phyloP scores from a whole-genome alignment of 2,888 invertebrate genomes.

The Xestia ashworthii region DNA sequence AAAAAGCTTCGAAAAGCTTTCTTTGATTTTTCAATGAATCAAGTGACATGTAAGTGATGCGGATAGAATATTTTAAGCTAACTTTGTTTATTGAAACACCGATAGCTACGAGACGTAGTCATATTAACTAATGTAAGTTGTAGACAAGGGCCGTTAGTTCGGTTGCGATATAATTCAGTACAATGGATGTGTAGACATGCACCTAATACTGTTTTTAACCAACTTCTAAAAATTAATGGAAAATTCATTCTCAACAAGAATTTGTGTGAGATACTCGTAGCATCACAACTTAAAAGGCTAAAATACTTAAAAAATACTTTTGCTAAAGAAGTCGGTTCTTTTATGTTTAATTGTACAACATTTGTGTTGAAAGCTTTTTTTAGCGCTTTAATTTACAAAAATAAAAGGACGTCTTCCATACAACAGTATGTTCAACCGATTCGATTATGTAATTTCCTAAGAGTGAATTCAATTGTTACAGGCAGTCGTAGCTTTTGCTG shows the following conservation, averaged over 20 bases:
- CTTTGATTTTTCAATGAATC: too few species aligned
- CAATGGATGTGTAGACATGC: too few species aligned
- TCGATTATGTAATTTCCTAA: not conserved
- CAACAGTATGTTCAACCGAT: not conserved
- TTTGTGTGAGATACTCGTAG: not conserved
- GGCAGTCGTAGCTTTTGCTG: slow-evolving; percentile 4
- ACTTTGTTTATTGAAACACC: too few species aligned
- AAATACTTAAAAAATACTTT: not conserved
- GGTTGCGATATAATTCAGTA: too few species aligned
- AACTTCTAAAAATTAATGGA: not conserved
- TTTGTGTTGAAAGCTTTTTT: not conserved
- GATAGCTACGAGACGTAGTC: too few species aligned
- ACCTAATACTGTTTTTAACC: not conserved
- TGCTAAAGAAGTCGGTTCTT: not conserved
- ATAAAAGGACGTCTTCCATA: not conserved
- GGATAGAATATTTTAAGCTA: too few species aligned
- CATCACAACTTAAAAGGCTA: not conserved
- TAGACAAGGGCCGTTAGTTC: too few species aligned
- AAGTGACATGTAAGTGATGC: too few species aligned
- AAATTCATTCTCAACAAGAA: not conserved
- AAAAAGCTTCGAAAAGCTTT: too few species aligned
- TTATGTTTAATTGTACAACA: too few species aligned
- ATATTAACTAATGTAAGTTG: too few species aligned
- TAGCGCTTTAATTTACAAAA: not conserved
- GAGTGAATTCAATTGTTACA: slow-evolving; percentile 27